Evolutionary conservation across 2,797 vertebrate species (phyloP), one percentile per base, ranked within the genome.

Genomic region (Sciaenops ocellatus): DNA sequence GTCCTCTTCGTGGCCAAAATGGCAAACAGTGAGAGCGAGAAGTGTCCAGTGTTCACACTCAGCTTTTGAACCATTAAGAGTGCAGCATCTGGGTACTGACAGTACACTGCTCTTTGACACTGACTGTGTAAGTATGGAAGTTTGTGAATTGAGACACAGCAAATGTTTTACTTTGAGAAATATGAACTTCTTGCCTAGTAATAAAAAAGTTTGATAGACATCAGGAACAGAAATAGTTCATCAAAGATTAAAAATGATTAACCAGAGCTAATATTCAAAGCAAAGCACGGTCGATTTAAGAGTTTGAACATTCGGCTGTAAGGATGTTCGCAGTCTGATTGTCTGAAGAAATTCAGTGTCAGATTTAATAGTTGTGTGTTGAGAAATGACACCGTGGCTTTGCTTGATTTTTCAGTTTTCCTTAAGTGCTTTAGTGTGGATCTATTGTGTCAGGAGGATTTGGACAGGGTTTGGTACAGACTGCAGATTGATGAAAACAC

Each of bases 381-480:
- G n/a, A 56, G 34, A 56, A 59, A 18, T 50, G 62, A 26, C 56
- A 15, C 16, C 1, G 2, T 22, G 70, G 28, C 52, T 76, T 34
- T 12, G 7, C 3, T 24, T 48, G 26, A 59, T 55, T 64, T 51
- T 38, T 3, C 16, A 9, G 1, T 7, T 13, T 17, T 42, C 24
- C 54, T 38, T 13, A 5, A 38, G 9, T 55, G 47, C 28, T 50
- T 50, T 13, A 5, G 42, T 46, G 44, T 44, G 44, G 48, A 44
- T 65, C 3, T 60, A 26, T 60, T 74, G 30, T 52, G 34, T 56
- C 64, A 52, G 20, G n/a, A 71, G 26, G 56, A 28, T 76, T 70
- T 54, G 18, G 38, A 34, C n/a, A 61, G 64, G 22, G 24, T 63
- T 62, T 28, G 13, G 30, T 41, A n/a, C 20, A 9, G 28, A 42